Evolutionary conservation across 1,140 invertebrate species (phyloP).

Genomic region (Orchestia grillus): DNA sequence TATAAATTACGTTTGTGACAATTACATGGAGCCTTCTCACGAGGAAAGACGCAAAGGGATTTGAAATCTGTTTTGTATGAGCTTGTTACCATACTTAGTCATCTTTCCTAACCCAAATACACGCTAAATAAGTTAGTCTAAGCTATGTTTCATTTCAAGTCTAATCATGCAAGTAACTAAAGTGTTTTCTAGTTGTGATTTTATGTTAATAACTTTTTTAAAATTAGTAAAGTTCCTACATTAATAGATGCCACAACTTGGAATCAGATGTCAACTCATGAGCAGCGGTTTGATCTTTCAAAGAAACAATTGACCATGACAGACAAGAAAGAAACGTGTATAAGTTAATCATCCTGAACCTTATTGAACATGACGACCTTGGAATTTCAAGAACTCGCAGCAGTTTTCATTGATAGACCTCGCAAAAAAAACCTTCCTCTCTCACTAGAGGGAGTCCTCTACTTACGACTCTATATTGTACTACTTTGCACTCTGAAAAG

Average conservation of each 20-base stretch:
- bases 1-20: no score
- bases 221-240: neutral
- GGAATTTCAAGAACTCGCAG: neutral
- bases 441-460: neutral
- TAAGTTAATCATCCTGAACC: neutral
- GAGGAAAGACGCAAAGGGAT: neutral
- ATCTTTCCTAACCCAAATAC: neutral
- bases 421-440: neutral
- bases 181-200: no score
- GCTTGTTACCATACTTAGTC: neutral
- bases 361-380: neutral
- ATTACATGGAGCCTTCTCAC: no score
- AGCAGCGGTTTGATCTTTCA: neutral
- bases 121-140: neutral
- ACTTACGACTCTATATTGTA: neutral
- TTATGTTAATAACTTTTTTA: no score
- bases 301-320: neutral
- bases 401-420: neutral
- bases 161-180: no score
- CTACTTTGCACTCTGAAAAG: neutral
- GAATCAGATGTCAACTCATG: neutral
- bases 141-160: no score
- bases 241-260: neutral
- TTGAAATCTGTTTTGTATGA: neutral
- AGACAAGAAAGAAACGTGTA: neutral